Conservation (phyloP, 2,888 invertebrate genomes). For the Acholoe squamosa region DNA sequence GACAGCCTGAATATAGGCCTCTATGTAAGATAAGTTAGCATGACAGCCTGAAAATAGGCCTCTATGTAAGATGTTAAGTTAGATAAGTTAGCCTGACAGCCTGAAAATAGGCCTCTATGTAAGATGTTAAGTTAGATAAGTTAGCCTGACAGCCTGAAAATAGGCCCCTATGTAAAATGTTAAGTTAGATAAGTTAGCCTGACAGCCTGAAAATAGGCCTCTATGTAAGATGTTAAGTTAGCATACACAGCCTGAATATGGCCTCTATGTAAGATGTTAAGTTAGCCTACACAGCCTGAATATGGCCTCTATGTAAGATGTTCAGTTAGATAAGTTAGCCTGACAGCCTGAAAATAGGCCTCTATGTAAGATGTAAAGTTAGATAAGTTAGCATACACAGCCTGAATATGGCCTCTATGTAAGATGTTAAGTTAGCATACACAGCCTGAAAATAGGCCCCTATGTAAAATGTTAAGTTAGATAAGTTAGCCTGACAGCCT, state of each 20-base stretch:
- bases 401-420: no score
- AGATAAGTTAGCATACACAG: constrained; percentile 18
- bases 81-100: constrained; percentile 26
- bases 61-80: not conserved
- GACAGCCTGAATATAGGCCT: no score
- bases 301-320: no score
- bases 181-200: constrained; percentile 10
- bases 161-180: no score
- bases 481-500: no score
- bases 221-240: not conserved
- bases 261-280: no score
- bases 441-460: no score
- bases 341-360: no score
- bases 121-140: not conserved
- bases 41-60: no score
- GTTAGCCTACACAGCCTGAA: not conserved
- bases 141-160: not conserved
- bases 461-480: not conserved
- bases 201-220: no score
- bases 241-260: no score
- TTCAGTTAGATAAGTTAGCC: constrained; percentile 1
- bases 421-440: not conserved
- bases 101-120: no score
- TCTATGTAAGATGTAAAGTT: not conserved
- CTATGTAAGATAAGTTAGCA: not conserved